Conservation (phyloP, 2,113 vertebrate genomes). For the Circaetus gallicus region DNA sequence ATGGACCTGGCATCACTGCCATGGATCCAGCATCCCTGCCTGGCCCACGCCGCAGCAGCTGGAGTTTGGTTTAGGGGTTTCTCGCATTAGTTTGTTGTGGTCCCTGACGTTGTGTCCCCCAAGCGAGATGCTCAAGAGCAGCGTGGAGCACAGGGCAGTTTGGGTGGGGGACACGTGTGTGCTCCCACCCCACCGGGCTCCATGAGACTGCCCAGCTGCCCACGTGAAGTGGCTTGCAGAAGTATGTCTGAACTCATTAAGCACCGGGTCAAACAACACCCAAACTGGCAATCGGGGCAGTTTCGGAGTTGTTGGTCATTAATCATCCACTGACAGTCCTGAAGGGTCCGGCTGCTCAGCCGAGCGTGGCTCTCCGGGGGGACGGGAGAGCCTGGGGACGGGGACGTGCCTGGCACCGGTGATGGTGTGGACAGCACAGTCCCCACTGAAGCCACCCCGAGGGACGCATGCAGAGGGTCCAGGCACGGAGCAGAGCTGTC, state of each 20-base stretch:
- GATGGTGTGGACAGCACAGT: fast-evolving
- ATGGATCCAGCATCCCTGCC: neutral
- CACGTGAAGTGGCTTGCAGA: neutral
- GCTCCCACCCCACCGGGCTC: fast-evolving
- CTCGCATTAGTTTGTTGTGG: neutral
- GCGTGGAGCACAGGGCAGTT: fast-evolving
- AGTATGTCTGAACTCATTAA: neutral
- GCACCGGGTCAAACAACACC: neutral
- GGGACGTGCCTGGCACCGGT: neutral
- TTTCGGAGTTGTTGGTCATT: conserved; percentile 7
- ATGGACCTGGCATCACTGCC: fast-evolving
- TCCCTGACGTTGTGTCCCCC: fast-evolving
- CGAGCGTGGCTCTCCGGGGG: neutral
- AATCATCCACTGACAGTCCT: conserved; percentile 45
- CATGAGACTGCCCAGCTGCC: neutral
- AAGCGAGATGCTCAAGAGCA: neutral
- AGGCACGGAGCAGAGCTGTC: neutral
- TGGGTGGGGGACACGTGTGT: fast-evolving
- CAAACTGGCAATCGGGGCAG: neutral
- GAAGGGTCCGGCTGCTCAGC: neutral
- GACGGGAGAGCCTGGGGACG: neutral
- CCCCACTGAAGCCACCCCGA: fast-evolving
- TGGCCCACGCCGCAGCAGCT: neutral
- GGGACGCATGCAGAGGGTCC: fast-evolving
- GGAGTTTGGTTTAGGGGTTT: neutral